Conservation (phyloP, 2,113 vertebrate species). For the Anser brachyrhynchus region DNA sequence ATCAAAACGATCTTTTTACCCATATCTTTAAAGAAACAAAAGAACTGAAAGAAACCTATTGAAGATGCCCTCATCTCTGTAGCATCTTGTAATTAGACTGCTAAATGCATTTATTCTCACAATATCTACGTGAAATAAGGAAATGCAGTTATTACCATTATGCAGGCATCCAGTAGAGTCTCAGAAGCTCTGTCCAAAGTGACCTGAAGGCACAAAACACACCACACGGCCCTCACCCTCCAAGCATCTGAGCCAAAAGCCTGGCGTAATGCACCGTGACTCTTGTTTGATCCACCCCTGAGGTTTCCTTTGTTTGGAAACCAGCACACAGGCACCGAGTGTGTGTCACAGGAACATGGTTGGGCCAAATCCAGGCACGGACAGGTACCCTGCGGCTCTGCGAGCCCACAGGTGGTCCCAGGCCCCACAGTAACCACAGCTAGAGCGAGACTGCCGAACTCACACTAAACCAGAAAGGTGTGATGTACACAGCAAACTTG, state of each 20-base stretch:
- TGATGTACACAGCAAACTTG: fast-evolving
- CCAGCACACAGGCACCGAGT: neutral
- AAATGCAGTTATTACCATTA: neutral
- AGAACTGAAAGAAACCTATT: neutral
- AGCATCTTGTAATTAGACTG: neutral
- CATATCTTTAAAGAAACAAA: neutral
- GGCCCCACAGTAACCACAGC: neutral
- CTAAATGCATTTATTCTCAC: neutral
- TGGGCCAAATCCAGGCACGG: neutral
- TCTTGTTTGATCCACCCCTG: neutral
- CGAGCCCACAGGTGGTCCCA: neutral
- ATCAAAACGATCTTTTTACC: neutral
- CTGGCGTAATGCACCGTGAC: neutral
- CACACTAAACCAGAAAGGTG: neutral
- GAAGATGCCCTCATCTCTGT: neutral
- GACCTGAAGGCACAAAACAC: neutral
- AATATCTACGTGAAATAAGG: neutral
- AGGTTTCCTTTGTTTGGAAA: neutral
- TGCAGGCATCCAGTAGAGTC: neutral
- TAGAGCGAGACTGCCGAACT: neutral
- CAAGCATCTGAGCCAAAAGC: neutral
- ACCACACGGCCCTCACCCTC: neutral
- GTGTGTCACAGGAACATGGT: neutral
- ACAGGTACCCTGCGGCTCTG: neutral
- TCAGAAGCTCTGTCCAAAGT: neutral